phyloP scores from a whole-genome alignment of 2,888 invertebrate species.

The Himalopsyche tibetana region DNA sequence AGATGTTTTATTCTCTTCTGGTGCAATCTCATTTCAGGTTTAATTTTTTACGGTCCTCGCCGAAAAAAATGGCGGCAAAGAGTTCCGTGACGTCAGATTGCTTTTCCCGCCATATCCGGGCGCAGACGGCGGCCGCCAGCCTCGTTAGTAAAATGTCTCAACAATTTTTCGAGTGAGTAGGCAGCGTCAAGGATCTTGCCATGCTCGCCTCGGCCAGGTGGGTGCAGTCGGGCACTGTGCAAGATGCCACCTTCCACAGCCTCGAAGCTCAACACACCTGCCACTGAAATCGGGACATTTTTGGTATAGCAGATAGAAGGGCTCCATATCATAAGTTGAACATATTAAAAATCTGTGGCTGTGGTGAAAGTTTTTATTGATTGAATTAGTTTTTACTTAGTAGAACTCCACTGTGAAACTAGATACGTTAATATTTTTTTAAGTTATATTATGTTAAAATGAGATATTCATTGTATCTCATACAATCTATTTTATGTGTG shows the following conservation, averaged over 20 bases:
- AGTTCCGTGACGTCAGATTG: conserved; percentile 10
- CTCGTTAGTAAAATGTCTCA: conserved; percentile 64
- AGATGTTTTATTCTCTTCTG: background rate
- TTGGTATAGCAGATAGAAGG: background rate
- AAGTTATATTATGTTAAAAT: too few relatives aligned
- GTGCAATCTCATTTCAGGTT: conserved; percentile 5
- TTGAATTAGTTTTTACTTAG: too few relatives aligned
- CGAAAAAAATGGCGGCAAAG: conserved; percentile 22
- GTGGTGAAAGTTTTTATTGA: too few relatives aligned
- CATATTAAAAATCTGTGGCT: too few relatives aligned
- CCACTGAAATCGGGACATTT: conserved; percentile 12
- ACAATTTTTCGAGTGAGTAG: conserved; percentile 64
- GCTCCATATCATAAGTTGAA: too few relatives aligned
- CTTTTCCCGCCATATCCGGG: background rate
- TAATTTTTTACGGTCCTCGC: background rate
- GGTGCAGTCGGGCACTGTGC: conserved; percentile 35
- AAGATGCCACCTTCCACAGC: conserved; percentile 42
- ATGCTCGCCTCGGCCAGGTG: conserved; percentile 16
- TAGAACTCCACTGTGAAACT: too few relatives aligned
- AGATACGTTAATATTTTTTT: too few relatives aligned
- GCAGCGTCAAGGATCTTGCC: conserved; percentile 49
- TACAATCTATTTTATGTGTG: too few relatives aligned
- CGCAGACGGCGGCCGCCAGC: conserved; percentile 51
- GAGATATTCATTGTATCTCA: too few relatives aligned
- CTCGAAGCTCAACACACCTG: background rate